Conservation (phyloP, 2,113 vertebrate species). For the Nicator chloris region DNA sequence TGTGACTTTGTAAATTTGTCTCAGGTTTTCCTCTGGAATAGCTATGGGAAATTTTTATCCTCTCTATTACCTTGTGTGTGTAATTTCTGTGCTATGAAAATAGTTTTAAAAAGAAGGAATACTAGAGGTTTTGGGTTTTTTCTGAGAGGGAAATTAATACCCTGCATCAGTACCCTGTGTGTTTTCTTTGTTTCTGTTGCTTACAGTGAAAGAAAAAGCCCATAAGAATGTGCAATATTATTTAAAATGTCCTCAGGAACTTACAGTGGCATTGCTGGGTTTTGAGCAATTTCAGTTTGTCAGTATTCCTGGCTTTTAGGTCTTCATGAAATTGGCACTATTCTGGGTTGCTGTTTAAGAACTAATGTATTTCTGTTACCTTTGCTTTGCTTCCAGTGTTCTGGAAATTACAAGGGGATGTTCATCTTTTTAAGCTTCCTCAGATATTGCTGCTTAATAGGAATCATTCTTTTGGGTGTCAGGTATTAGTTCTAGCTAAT, state of each 20-base stretch:
- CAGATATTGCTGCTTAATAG: not conserved
- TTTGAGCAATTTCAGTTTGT: not conserved
- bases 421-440: not conserved
- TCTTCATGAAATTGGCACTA: not conserved
- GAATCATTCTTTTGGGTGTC: not conserved
- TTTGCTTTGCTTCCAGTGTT: not conserved
- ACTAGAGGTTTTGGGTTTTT: not conserved
- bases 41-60: not conserved
- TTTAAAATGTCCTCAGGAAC: not conserved
- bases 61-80: not conserved
- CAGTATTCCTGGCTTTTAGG: not conserved
- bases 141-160: not conserved
- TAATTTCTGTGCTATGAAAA: not conserved
- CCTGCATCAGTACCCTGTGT: not conserved
- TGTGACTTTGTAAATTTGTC: not conserved
- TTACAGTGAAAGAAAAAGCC: not conserved
- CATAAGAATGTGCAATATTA: not conserved
- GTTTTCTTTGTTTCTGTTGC: not conserved
- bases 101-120: not conserved
- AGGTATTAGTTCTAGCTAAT: not conserved
- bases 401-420: rapidly evolving
- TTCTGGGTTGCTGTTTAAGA: not conserved
- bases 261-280: not conserved
- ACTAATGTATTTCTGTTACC: not conserved
- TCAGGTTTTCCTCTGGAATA: not conserved